Evolutionary conservation across 1,140 invertebrate genomes (phyloP).

Genomic region (Pseudomyrmex concolor): DNA sequence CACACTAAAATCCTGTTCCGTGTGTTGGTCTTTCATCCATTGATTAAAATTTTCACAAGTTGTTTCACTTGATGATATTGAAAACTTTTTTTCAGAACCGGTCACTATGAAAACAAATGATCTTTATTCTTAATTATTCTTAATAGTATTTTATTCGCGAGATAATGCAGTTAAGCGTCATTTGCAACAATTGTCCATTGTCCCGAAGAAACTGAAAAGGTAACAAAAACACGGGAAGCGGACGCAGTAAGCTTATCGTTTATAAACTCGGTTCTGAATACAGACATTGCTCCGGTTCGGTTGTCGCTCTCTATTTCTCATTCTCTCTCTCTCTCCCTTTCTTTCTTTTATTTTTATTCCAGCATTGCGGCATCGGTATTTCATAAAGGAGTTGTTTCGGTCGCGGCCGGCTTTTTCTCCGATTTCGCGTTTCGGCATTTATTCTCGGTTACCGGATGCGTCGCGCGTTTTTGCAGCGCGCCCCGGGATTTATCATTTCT

Average conservation of each 20-base stretch:
- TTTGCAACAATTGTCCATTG: slow-evolving; percentile 17
- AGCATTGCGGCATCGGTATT: slow-evolving; percentile 58
- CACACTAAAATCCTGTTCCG: too few relatives aligned
- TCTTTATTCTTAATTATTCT: too few relatives aligned
- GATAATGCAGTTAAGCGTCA: too few relatives aligned
- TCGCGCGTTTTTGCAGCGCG: slow-evolving; percentile 41
- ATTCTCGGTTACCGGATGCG: slow-evolving; percentile 59
- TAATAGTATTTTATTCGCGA: too few relatives aligned
- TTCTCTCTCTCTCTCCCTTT: background rate
- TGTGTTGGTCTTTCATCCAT: too few relatives aligned
- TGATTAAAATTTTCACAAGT: too few relatives aligned
- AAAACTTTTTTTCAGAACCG: too few relatives aligned
- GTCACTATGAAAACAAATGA: too few relatives aligned
- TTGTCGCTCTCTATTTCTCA: slow-evolving; percentile 14
- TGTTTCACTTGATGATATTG: too few relatives aligned
- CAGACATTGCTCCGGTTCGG: slow-evolving; percentile 27
- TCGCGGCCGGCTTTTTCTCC: slow-evolving; percentile 52
- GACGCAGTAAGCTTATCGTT: slow-evolving; percentile 36
- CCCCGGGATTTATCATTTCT: slow-evolving; percentile 57
- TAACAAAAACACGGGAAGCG: slow-evolving; percentile 10
- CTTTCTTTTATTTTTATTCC: slow-evolving; percentile 32
- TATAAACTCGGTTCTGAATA: slow-evolving; percentile 49
- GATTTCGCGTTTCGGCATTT: slow-evolving; percentile 61
- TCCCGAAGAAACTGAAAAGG: background rate
- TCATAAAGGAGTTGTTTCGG: slow-evolving; percentile 55